phyloP scores from a whole-genome alignment of 2,888 invertebrate genomes.

The Calliphora vomitoria region DNA sequence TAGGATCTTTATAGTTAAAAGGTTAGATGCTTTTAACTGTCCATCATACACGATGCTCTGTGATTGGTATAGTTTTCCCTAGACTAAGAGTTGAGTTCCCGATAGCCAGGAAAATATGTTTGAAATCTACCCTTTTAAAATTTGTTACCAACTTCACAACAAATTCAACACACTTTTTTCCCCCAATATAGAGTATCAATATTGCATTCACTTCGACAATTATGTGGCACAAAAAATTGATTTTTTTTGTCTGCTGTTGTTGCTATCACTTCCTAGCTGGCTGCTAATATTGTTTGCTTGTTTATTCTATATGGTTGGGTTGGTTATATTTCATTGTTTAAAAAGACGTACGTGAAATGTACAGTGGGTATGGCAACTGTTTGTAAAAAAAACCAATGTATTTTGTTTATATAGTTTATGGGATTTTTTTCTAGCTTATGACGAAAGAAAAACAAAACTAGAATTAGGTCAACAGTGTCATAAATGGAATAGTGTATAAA shows the following conservation, averaged over 20 bases:
- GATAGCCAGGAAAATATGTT: no score
- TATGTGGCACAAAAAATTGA: conserved; percentile 42
- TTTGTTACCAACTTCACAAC: background rate
- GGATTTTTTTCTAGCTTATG: background rate
- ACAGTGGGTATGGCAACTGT: conserved; percentile 45
- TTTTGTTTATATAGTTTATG: conserved; percentile 28
- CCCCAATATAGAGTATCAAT: background rate
- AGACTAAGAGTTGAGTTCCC: no score
- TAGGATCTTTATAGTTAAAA: no score
- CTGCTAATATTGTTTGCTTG: conserved; percentile 34
- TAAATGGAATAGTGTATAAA: background rate
- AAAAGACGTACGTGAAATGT: background rate
- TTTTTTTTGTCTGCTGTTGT: conserved; percentile 27
- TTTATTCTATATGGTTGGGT: conserved; percentile 17
- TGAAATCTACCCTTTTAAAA: no score
- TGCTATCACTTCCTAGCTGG: background rate
- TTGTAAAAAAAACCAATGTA: conserved; percentile 6
- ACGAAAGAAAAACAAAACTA: background rate
- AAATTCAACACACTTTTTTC: background rate
- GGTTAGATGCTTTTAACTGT: no score
- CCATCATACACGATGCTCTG: no score
- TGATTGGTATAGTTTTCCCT: no score
- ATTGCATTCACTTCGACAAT: conserved; percentile 39
- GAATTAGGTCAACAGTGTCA: conserved; percentile 34
- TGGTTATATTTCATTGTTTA: conserved; percentile 1